A percentile compares a stretch with the other conserved stretches of the same genome.
phyloP scores from a whole-genome alignment of 2,113 vertebrate species.

The Upupa epops region DNA sequence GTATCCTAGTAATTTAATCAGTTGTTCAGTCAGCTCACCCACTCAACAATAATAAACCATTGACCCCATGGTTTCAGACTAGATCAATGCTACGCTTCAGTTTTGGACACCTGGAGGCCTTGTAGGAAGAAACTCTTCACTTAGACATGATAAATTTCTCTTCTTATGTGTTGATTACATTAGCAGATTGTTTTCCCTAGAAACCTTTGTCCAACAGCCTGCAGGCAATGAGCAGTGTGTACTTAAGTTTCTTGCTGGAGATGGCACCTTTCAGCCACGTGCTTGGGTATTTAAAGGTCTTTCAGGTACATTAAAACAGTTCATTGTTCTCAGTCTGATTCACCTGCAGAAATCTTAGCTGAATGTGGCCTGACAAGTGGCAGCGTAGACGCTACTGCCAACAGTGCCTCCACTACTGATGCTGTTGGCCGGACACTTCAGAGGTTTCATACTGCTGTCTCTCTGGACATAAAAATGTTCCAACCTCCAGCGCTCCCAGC shows the following conservation, averaged over 20 bases:
- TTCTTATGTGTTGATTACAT: slow-evolving; percentile 68
- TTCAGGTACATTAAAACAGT: slow-evolving; percentile 18
- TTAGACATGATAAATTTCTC: slow-evolving; percentile 53
- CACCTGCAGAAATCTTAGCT: slow-evolving; percentile 60
- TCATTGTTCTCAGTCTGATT: slow-evolving; percentile 8
- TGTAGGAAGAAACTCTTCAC: slow-evolving; percentile 66
- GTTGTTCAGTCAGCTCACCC: background rate
- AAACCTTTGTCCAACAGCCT: slow-evolving; percentile 65
- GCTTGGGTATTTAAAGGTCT: slow-evolving; percentile 22
- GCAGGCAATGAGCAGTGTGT: slow-evolving; percentile 30
- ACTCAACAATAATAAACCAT: slow-evolving; percentile 62
- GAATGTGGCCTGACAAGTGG: slow-evolving; percentile 72
- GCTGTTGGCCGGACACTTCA: slow-evolving; percentile 77
- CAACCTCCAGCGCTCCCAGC: slow-evolving; percentile 80
- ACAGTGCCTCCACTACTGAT: slow-evolving; percentile 74
- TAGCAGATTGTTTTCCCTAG: slow-evolving; percentile 64
- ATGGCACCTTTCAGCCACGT: slow-evolving; percentile 23
- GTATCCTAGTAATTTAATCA: slow-evolving; percentile 61
- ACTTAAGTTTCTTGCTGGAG: slow-evolving; percentile 41
- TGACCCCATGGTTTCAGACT: slow-evolving; percentile 67
- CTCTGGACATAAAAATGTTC: slow-evolving; percentile 74
- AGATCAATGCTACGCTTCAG: slow-evolving; percentile 66
- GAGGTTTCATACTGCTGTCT: slow-evolving; percentile 81
- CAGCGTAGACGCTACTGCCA: slow-evolving; percentile 74
- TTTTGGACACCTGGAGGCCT: slow-evolving; percentile 68